Percentiles rank a stretch among this genome's conserved stretches.
These are phyloP conservation scores for Allophyes oxyacanthae DNA, from an alignment of 2,888 invertebrate genomes.

Conservation along the genomic window DNA sequence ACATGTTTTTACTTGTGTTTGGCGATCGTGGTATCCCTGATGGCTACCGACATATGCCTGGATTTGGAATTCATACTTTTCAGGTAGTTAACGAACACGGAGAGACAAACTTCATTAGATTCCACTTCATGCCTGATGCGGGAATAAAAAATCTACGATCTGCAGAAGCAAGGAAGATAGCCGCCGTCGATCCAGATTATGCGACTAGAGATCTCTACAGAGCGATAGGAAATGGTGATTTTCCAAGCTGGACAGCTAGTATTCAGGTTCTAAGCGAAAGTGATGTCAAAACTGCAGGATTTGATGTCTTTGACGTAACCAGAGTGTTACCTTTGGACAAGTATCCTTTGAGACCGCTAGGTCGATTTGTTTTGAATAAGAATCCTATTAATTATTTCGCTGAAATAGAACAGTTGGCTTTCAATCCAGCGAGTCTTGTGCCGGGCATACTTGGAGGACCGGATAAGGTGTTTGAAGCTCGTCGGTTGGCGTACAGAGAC, in stretches of 20 bases:
- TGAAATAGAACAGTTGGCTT: slow-evolving; percentile 97
- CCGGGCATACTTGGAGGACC: slow-evolving; percentile 97
- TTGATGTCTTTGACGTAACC: slow-evolving; percentile 97
- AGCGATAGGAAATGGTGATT: slow-evolving; percentile 92
- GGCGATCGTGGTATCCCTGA: slow-evolving; percentile 97
- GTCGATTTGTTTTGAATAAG: slow-evolving; percentile 94
- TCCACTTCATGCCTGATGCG: slow-evolving; percentile 96
- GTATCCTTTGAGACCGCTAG: slow-evolving; percentile 95
- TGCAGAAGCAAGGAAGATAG: slow-evolving; percentile 90
- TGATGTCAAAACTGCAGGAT: slow-evolving; percentile 93
- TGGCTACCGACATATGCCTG: slow-evolving; percentile 96
- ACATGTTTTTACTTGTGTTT: slow-evolving; percentile 94
- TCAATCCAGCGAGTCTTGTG: slow-evolving; percentile 95
- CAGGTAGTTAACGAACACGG: slow-evolving; percentile 93
- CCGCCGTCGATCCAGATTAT: slow-evolving; percentile 95
- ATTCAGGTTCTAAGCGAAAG: slow-evolving; percentile 95
- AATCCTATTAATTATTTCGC: slow-evolving; percentile 97
- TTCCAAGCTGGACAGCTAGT: slow-evolving; percentile 93
- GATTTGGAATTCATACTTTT: slow-evolving; percentile 97
- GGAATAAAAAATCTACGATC: slow-evolving; percentile 93
- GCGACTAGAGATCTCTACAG: slow-evolving; percentile 95
- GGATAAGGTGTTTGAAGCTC: slow-evolving; percentile 96
- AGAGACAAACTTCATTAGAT: slow-evolving; percentile 93
- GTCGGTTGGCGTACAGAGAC: slow-evolving; percentile 95
- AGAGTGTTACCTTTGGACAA: slow-evolving; percentile 94